These are phyloP conservation scores for Cichladusa arquata DNA, from an alignment of 2,113 vertebrate genomes.

Conservation along the genomic window DNA sequence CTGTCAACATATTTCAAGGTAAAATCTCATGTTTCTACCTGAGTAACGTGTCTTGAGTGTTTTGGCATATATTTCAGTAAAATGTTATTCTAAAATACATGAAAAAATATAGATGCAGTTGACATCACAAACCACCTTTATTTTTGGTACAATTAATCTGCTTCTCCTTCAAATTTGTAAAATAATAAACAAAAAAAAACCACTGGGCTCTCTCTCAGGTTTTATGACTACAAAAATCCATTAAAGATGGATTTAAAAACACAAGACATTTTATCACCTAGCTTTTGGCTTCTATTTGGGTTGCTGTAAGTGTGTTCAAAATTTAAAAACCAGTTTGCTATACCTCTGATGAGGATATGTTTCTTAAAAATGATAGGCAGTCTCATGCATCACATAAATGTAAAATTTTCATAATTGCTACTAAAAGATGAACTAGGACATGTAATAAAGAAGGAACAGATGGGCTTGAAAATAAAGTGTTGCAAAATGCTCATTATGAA, in stretches of 20 bases:
- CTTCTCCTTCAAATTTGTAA: neutral
- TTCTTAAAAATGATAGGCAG: neutral
- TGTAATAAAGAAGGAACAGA: neutral
- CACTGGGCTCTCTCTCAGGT: neutral
- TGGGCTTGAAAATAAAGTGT: neutral
- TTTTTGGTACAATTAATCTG: neutral
- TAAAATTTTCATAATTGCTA: neutral
- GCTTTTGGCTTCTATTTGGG: neutral
- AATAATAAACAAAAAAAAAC: neutral
- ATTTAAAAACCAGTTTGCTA: neutral
- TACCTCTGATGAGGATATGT: neutral
- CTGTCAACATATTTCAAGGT: neutral
- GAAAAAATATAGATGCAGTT: neutral
- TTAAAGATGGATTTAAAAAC: neutral
- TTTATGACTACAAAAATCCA: neutral
- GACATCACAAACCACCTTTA: neutral
- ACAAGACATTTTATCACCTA: neutral
- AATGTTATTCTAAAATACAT: neutral
- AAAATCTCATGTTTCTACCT: neutral
- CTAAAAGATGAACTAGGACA: neutral
- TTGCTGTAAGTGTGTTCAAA: neutral
- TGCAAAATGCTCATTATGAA: neutral
- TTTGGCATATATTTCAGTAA: neutral
- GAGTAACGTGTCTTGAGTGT: neutral
- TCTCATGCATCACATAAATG: neutral